Evolutionary conservation across 2,113 vertebrate species (phyloP).

Genomic region (Jaculus jaculus): DNA sequence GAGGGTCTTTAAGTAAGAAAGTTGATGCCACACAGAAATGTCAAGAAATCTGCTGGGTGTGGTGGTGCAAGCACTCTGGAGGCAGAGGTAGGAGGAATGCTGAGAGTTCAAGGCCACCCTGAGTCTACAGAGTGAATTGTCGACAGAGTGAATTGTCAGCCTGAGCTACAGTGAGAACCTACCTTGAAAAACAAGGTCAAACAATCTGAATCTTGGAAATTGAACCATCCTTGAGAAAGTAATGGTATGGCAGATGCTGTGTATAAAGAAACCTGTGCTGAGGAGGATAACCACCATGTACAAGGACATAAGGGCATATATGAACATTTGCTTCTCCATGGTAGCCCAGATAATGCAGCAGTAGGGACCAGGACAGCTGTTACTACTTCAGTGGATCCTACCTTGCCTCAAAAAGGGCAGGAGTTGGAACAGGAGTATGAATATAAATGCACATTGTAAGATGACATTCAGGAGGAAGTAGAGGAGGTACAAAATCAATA

Average conservation of each 20-base stretch:
- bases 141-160: no score
- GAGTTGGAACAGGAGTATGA: neutral
- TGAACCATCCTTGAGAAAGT: neutral
- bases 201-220: neutral
- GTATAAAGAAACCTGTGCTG: neutral
- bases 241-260: neutral
- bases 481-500: constrained; percentile 78
- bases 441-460: constrained; percentile 78
- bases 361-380: neutral
- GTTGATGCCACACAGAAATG: neutral
- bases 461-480: constrained; percentile 74
- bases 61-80: no score
- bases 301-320: neutral
- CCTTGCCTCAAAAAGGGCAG: neutral
- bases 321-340: neutral
- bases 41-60: no score
- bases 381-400: neutral
- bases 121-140: no score
- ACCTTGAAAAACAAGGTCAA: no score
- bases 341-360: neutral
- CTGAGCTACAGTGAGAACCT: no score
- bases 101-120: no score
- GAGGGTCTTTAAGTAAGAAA: neutral
- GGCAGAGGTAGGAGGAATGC: no score
- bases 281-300: neutral